Evolutionary conservation across 2,888 invertebrate genomes (phyloP), one percentile per base, ranked within the genome.

Genomic region (Drosophila setosimentum): DNA sequence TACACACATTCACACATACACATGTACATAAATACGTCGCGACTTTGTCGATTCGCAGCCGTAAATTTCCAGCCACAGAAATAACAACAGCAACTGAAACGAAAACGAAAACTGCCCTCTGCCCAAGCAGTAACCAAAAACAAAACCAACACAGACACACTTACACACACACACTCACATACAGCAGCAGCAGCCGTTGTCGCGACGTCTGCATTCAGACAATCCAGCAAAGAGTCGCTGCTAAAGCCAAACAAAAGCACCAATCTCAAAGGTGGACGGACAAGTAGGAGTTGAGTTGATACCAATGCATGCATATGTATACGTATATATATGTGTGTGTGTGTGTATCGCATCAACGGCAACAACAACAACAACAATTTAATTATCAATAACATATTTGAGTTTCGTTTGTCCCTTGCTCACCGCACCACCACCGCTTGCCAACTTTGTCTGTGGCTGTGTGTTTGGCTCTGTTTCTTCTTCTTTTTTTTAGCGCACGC

Each of bases 311-410:
- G 49, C n/a, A 59, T 16, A 53, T 45, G 51, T 10, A 58, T 48
- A 24, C 10, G 42, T 10, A 35, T n/a, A 58, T 27, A 42, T 33
- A 29, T 35, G 30, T 13, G 45, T 33, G n/a, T 35, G 51, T 27
- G 33, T 37, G 45, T 42, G 40, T 50, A 63, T 57, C 62, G 63
- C 62, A 77, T 67, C 55, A 55, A 63, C 64, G 55, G 69, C 61
- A 76, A 63, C 67, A 76, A 62, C 67, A 74, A 67, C 80, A 35
- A 35, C 33, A 33, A 5, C 16, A 80, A 78, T 75, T 83, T 83
- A 82, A 87, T 82, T 87, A 87, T 82, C 82, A 83, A 82, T 87
- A 82, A 80, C 83, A 82, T 87, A 82, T 87, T 82, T 81, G 70
- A 75, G 80, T 69, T 80, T 76, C 35, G 65, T 62, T 73, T 80